phyloP scores from a whole-genome alignment of 2,888 invertebrate species.

The Orthonychiurus folsomi region DNA sequence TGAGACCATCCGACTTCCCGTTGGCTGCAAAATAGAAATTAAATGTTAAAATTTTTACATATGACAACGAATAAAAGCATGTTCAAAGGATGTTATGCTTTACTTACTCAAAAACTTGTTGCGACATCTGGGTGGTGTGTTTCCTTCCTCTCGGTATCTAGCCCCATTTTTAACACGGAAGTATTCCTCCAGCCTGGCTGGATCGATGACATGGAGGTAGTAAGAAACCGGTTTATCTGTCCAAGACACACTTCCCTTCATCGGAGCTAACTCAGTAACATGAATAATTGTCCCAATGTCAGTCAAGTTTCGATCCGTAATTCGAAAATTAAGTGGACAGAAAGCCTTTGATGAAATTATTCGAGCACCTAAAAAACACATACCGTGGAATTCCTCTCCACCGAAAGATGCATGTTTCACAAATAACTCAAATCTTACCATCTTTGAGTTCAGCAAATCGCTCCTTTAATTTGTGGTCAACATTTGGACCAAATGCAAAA shows the following conservation, averaged over 20 bases:
- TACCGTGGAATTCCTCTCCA: too few relatives aligned
- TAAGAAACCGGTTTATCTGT: slow-evolving; percentile 98
- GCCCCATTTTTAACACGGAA: slow-evolving; percentile 29
- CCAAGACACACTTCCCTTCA: slow-evolving; percentile 96
- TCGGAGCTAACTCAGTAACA: slow-evolving; percentile 89
- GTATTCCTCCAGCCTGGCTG: slow-evolving; percentile 59
- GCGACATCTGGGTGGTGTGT: slow-evolving; percentile 21
- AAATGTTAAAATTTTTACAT: background rate
- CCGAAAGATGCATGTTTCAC: too few relatives aligned
- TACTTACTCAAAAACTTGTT: slow-evolving; percentile 26
- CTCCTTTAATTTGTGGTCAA: slow-evolving; percentile 93
- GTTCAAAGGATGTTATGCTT: too few relatives aligned
- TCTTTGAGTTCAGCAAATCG: slow-evolving; percentile 91
- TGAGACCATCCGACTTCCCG: slow-evolving; percentile 35
- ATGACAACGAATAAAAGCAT: background rate
- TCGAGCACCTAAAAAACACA: slow-evolving; percentile 60
- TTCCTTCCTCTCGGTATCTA: slow-evolving; percentile 14
- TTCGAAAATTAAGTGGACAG: slow-evolving; percentile 95
- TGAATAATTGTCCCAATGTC: slow-evolving; percentile 99
- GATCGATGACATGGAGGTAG: slow-evolving; percentile 95
- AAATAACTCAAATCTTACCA: slow-evolving; percentile 32
- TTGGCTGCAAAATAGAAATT: slow-evolving; percentile 22
- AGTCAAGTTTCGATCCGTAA: slow-evolving; percentile 93
- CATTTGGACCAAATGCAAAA: slow-evolving; percentile 95
- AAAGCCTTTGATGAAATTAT: slow-evolving; percentile 98